A percentile compares a stretch with the other conserved stretches of the same genome.
phyloP scores from a whole-genome alignment of 2,797 vertebrate species.

The Dromococcyx pavoninus region DNA sequence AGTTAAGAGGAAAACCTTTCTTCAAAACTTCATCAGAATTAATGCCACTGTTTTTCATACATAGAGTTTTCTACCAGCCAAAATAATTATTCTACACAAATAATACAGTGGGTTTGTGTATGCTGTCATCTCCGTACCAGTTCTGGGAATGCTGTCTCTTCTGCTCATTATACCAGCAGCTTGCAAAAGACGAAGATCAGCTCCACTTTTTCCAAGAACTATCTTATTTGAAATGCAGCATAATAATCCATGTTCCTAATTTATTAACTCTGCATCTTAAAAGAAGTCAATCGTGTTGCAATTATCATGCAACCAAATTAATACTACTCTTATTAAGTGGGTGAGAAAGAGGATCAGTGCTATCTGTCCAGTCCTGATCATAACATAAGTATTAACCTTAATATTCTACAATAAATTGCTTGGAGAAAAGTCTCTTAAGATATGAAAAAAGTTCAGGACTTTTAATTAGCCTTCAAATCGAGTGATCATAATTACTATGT shows the following conservation, averaged over 20 bases:
- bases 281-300: neutral
- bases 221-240: neutral
- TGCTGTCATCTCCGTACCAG: fast-evolving
- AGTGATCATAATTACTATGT: fast-evolving
- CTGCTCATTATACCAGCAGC: neutral
- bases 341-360: neutral
- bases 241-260: neutral
- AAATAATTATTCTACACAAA: neutral
- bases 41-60: neutral
- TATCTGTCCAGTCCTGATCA: neutral
- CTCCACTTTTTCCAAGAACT: neutral
- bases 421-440: neutral
- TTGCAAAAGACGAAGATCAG: neutral
- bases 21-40: neutral
- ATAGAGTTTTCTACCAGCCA: neutral
- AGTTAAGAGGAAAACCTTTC: neutral
- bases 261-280: neutral
- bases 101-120: fast-evolving
- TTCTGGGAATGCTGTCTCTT: neutral
- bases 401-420: neutral
- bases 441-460: neutral
- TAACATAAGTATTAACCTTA: neutral
- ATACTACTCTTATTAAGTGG: neutral
- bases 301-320: neutral
- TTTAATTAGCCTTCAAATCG: neutral